These are phyloP conservation scores for Sisyra terminalis DNA, from an alignment of 2,888 invertebrate species.

Conservation along the genomic window DNA sequence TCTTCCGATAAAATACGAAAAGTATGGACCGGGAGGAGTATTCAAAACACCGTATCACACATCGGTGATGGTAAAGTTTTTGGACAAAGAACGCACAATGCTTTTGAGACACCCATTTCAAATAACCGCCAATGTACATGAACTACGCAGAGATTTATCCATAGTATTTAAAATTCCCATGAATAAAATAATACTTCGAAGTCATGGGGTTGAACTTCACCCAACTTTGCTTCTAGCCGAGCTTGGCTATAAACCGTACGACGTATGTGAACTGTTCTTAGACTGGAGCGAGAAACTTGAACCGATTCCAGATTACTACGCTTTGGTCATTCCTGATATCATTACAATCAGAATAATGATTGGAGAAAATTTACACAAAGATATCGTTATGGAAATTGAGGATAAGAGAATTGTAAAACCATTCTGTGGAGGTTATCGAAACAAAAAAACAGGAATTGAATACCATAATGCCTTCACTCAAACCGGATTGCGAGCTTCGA, in stretches of 20 bases:
- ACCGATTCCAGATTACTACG: slow-evolving; percentile 11
- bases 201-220: slow-evolving; percentile 16
- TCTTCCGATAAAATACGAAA: not conserved
- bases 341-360: slow-evolving; percentile 33
- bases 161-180: slow-evolving; percentile 13
- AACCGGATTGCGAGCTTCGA: slow-evolving; percentile 46
- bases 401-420: slow-evolving; percentile 49
- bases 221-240: slow-evolving; percentile 17
- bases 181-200: slow-evolving; percentile 14
- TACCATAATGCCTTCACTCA: slow-evolving; percentile 75
- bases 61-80: slow-evolving; percentile 15
- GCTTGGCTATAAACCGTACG: slow-evolving; percentile 19
- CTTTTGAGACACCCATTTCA: slow-evolving; percentile 15
- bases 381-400: slow-evolving; percentile 39
- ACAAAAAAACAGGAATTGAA: slow-evolving; percentile 47
- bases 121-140: slow-evolving; percentile 12
- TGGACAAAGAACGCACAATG: slow-evolving; percentile 10
- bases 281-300: slow-evolving; percentile 4
- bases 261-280: slow-evolving; percentile 15
- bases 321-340: slow-evolving; percentile 30
- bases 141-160: slow-evolving; percentile 14
- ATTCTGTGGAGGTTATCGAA: slow-evolving; percentile 64
- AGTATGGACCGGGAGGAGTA: not conserved
- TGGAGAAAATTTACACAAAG: slow-evolving; percentile 26
- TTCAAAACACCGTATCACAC: slow-evolving; percentile 1